Percentiles rank a stretch among this genome's conserved stretches.
Conservation (phyloP, 2,113 vertebrate genomes). For the Rhea americana region DNA sequence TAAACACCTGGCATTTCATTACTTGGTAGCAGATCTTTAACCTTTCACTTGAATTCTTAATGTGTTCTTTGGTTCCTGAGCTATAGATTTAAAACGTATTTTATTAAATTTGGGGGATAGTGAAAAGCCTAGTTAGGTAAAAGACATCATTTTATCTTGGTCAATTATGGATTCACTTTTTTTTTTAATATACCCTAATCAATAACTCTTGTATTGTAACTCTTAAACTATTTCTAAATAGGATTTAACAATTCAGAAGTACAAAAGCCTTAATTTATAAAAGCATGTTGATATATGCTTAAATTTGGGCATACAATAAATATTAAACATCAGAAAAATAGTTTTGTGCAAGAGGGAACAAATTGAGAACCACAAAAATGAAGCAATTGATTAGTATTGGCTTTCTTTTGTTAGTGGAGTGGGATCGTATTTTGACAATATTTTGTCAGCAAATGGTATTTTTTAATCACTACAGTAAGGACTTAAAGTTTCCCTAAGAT, state of each 20-base stretch:
- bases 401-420: neutral
- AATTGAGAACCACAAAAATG: conserved; percentile 3
- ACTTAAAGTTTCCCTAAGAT: neutral
- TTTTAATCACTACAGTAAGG: conserved; percentile 12
- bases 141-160: neutral
- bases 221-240: conserved; percentile 1
- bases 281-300: neutral
- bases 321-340: neutral
- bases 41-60: conserved; percentile 44
- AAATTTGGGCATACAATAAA: neutral
- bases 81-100: conserved; percentile 36
- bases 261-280: neutral
- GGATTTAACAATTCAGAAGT: conserved; percentile 14
- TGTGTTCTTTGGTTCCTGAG: conserved; percentile 49
- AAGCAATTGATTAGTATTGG: conserved; percentile 5
- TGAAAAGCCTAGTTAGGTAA: neutral
- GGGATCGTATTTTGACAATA: neutral
- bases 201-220: neutral
- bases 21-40: conserved; percentile 52
- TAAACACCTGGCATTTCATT: conserved; percentile 72
- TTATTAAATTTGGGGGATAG: conserved; percentile 21
- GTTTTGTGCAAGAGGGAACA: neutral
- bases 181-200: neutral
- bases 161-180: neutral
- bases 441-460: neutral